Percentiles rank a stretch among this genome's conserved stretches.
Conservation (phyloP, 2,888 invertebrate species). For the Drosophila anomelani region DNA sequence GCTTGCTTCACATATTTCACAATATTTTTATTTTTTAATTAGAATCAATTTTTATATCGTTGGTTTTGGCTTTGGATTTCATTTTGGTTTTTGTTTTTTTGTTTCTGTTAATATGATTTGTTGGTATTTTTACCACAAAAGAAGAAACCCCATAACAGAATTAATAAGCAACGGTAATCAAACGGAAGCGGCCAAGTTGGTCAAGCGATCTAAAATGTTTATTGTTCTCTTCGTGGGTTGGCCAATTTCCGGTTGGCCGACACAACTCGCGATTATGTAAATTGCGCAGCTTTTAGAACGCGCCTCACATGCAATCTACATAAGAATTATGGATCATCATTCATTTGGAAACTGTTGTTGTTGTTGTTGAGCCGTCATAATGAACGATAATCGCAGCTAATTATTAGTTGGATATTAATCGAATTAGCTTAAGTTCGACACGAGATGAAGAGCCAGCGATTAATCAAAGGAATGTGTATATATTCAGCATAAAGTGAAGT, state of each 20-base stretch:
- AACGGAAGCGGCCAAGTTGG: conserved; percentile 66
- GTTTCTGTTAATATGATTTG: conserved; percentile 47
- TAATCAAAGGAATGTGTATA: neutral
- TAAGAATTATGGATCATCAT: conserved; percentile 37
- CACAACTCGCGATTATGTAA: conserved; percentile 41
- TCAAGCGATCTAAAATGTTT: conserved; percentile 28
- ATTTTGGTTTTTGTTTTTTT: conserved; percentile 10
- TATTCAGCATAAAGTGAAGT: neutral
- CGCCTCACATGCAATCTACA: conserved; percentile 38
- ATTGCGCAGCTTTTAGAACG: conserved; percentile 34
- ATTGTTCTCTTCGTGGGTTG: conserved; percentile 45
- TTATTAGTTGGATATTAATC: conserved; percentile 21
- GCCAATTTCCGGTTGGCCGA: conserved; percentile 66
- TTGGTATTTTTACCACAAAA: conserved; percentile 33
- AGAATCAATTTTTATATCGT: conserved; percentile 32
- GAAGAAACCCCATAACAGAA: conserved; percentile 4
- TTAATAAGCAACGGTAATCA: conserved; percentile 54
- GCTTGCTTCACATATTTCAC: conserved; percentile 34
- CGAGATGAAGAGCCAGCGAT: neutral
- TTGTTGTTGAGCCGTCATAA: conserved; percentile 21
- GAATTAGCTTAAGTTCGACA: conserved; percentile 15
- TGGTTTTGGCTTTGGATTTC: conserved; percentile 1
- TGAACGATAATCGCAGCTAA: conserved; percentile 32
- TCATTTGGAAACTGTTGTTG: conserved; percentile 25
- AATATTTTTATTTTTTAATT: conserved; percentile 46